Conservation (phyloP, 2,888 invertebrate species). For the Microplitis manilae region DNA sequence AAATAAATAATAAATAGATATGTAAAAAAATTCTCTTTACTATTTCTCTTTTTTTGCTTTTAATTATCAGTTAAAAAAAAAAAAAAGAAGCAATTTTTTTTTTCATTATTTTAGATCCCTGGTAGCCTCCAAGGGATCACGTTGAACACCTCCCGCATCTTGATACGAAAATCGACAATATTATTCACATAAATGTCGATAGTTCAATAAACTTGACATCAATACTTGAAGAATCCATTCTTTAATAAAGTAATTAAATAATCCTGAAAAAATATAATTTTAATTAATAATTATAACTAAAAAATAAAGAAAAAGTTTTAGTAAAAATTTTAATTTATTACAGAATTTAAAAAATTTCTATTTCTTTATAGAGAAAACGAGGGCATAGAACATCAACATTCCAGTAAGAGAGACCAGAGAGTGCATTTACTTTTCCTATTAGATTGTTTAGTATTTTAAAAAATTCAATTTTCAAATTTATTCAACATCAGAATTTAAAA, state of each 20-base stretch:
- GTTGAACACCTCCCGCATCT: slow-evolving; percentile 67
- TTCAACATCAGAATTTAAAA: too few relatives aligned
- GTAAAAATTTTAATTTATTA: not conserved
- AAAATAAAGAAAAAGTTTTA: not conserved
- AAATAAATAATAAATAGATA: slow-evolving; percentile 19
- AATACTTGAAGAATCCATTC: slow-evolving; percentile 20
- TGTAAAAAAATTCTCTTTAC: slow-evolving; percentile 19
- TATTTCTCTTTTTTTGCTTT: slow-evolving; percentile 21
- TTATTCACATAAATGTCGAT: slow-evolving; percentile 21
- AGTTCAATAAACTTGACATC: not conserved
- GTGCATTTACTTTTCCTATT: not conserved
- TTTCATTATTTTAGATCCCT: slow-evolving; percentile 58
- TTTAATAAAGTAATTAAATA: slow-evolving; percentile 14
- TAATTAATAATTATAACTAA: not conserved
- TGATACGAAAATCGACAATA: slow-evolving; percentile 45
- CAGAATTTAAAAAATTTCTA: not conserved
- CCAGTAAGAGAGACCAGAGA: slow-evolving; percentile 1
- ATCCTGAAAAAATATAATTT: not conserved
- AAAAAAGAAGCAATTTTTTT: not conserved
- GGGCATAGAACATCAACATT: slow-evolving; percentile 4
- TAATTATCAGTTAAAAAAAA: not conserved
- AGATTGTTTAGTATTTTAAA: not conserved
- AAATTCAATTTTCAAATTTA: too few relatives aligned
- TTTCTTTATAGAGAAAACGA: slow-evolving; percentile 9
- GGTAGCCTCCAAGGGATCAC: slow-evolving; percentile 61